These are phyloP conservation scores for Cirrhinus mrigala DNA, from an alignment of 2,797 vertebrate genomes.

Conservation along the genomic window DNA sequence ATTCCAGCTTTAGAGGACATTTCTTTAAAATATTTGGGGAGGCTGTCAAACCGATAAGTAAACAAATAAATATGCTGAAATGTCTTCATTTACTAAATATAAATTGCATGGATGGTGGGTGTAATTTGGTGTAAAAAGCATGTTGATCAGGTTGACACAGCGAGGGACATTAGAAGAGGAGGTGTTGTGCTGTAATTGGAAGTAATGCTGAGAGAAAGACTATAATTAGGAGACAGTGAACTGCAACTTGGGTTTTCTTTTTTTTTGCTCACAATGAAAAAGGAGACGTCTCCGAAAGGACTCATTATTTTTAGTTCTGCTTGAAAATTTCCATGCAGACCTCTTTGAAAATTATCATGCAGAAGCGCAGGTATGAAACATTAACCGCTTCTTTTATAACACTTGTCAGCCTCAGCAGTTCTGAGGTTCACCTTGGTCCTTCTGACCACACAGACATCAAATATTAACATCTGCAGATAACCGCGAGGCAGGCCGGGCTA, in stretches of 20 bases:
- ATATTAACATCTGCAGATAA: conserved; percentile 57
- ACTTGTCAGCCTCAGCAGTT: conserved; percentile 41
- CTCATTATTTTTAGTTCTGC: conserved; percentile 17
- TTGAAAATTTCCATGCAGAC: not conserved
- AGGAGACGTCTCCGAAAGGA: not conserved
- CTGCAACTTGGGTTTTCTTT: not conserved
- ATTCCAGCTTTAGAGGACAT: conserved; percentile 5
- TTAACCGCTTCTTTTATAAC: conserved; percentile 16
- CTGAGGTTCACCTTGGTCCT: conserved; percentile 47
- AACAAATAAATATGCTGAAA: conserved; percentile 25
- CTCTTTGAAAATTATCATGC: not conserved
- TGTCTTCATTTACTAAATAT: conserved; percentile 28
- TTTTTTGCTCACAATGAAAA: not conserved
- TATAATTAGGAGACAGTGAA: conserved; percentile 45
- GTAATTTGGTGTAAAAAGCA: conserved; percentile 37
- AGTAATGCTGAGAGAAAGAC: conserved; percentile 13
- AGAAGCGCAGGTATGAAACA: conserved; percentile 27
- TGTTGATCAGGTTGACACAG: conserved; percentile 44
- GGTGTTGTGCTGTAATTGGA: conserved; percentile 46
- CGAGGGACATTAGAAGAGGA: conserved; percentile 39
- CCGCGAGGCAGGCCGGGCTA: not conserved
- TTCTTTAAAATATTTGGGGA: conserved; percentile 3
- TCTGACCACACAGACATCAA: conserved; percentile 46
- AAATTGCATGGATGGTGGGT: conserved; percentile 35
- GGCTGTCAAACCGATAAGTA: conserved; percentile 10